phyloP scores from a whole-genome alignment of 1,140 invertebrate species.

The Gonioctena quinquepunctata region DNA sequence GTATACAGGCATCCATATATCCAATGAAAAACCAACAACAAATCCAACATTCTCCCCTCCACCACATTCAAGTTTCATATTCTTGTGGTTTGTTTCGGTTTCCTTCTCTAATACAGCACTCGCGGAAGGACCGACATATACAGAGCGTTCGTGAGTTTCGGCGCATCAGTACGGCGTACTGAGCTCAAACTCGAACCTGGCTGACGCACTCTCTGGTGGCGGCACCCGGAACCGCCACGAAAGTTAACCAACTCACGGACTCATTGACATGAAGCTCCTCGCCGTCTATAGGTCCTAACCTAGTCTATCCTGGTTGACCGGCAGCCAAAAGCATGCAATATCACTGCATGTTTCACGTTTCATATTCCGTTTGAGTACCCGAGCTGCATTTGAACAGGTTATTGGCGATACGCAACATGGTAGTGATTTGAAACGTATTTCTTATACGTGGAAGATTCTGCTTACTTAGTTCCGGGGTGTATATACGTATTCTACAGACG shows the following conservation, averaged over 20 bases:
- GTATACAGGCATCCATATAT: too few species aligned
- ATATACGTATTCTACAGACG: too few species aligned
- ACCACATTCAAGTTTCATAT: not conserved
- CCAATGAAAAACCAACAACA: not conserved
- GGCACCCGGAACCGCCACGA: conserved; percentile 31
- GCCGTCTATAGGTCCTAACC: not conserved
- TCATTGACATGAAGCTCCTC: conserved; percentile 17
- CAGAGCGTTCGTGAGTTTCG: conserved; percentile 10
- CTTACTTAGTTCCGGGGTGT: too few species aligned
- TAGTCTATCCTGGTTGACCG: conserved; percentile 34
- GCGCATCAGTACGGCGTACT: conserved; percentile 40
- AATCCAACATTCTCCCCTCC: not conserved
- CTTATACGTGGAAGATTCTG: too few species aligned
- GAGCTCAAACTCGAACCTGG: conserved; percentile 40
- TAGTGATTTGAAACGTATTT: too few species aligned
- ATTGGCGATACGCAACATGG: too few species aligned
- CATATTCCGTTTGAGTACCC: too few species aligned
- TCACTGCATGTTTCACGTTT: not conserved
- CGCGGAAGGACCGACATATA: conserved; percentile 65
- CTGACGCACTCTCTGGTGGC: conserved; percentile 36
- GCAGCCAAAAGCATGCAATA: conserved; percentile 34
- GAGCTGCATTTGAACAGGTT: too few species aligned
- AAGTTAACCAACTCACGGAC: conserved; percentile 30
- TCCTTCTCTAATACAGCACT: conserved; percentile 79
- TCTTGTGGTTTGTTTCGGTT: conserved; percentile 66